A percentile compares a stretch with the other conserved stretches of the same genome.
Conservation (phyloP, 53 echinoderm and acorn worm genomes). For the Luidia sarsii region DNA sequence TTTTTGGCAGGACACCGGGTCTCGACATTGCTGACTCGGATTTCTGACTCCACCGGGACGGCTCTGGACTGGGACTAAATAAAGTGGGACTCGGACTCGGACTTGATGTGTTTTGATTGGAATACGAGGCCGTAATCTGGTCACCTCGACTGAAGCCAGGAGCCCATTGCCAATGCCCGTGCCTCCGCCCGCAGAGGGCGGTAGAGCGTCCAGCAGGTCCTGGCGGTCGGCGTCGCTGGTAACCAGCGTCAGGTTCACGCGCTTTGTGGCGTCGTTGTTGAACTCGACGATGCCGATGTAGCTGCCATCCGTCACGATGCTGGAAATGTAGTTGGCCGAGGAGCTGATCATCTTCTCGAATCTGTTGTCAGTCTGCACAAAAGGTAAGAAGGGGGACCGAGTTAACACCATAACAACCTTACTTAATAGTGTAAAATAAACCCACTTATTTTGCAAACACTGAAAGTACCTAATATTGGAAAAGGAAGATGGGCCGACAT, state of each 20-base stretch:
- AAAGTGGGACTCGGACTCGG: no score
- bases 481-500: no score
- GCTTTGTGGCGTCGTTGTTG: not conserved
- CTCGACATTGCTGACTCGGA: not conserved
- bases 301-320: constrained; percentile 72
- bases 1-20: no score
- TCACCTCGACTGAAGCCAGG: constrained; percentile 62
- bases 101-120: no score
- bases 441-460: no score
- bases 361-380: constrained; percentile 7
- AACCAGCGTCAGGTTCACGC: constrained; percentile 24
- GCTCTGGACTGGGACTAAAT: no score
- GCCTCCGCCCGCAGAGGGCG: constrained; percentile 30
- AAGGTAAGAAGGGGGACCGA: no score
- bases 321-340: constrained; percentile 63
- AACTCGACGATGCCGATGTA: constrained; percentile 68
- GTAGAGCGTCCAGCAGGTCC: constrained; percentile 38
- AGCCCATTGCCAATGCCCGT: constrained; percentile 74
- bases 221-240: constrained; percentile 12
- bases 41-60: no score
- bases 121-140: no score
- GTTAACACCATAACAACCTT: no score
- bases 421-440: no score
- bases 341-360: constrained; percentile 51
- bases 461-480: no score